Evolutionary conservation across 2,888 invertebrate genomes (phyloP).

Genomic region (Polydrusus pterygomalis): DNA sequence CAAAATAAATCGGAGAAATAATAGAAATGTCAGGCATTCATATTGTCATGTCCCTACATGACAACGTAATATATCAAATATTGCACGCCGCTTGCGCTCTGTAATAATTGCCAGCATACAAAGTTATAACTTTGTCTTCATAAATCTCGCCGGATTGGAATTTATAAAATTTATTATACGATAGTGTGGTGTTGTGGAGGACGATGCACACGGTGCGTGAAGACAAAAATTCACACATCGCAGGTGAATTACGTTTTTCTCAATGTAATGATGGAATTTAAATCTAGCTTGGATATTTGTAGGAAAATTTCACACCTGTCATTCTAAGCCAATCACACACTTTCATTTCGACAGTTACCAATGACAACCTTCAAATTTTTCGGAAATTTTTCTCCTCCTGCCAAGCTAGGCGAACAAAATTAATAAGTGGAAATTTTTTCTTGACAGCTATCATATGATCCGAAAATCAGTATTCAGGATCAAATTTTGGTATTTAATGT

Average conservation of each 20-base stretch:
- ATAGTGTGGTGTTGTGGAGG: constrained; percentile 29
- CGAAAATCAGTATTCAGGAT: no score
- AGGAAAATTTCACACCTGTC: no score
- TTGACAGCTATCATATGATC: no score
- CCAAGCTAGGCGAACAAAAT: no score
- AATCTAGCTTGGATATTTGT: no score
- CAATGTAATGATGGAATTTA: neutral
- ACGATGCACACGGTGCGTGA: constrained; percentile 38
- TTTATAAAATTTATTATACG: constrained; percentile 50
- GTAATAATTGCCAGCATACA: constrained; percentile 54
- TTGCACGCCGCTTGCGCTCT: constrained; percentile 48
- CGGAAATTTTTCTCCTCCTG: no score
- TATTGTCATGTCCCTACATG: constrained; percentile 50
- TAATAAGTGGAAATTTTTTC: no score
- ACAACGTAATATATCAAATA: constrained; percentile 50
- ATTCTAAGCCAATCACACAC: no score
- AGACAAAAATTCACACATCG: constrained; percentile 26
- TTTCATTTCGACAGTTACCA: no score
- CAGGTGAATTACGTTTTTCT: neutral
- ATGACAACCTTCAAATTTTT: no score
- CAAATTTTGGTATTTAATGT: no score
- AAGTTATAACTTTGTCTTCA: constrained; percentile 53
- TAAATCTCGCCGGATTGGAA: constrained; percentile 48
- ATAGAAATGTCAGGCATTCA: constrained; percentile 48
- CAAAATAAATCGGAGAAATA: constrained; percentile 30